Percentiles rank a stretch among this genome's conserved stretches.
Evolutionary conservation across 2,888 invertebrate species (phyloP).

Genomic region (Drosophila cracens): DNA sequence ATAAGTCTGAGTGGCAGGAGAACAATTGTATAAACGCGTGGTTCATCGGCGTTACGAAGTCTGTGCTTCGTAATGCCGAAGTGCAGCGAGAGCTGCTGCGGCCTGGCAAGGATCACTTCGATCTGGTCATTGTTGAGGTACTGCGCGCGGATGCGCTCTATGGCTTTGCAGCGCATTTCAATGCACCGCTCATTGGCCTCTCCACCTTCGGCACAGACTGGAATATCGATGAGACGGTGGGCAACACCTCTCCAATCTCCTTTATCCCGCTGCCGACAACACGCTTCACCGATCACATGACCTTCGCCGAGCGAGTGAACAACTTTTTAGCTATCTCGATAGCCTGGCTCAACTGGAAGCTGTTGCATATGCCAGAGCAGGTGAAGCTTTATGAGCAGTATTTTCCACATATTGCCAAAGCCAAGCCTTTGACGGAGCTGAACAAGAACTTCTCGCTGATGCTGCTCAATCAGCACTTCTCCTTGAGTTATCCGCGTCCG

Average conservation of each 20-base stretch:
- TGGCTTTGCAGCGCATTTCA: slow-evolving; percentile 78
- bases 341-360: slow-evolving; percentile 64
- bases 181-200: slow-evolving; percentile 79
- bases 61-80: slow-evolving; percentile 46
- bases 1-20: neutral
- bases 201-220: slow-evolving; percentile 77
- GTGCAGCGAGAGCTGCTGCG: slow-evolving; percentile 67
- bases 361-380: slow-evolving; percentile 68
- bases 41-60: slow-evolving; percentile 32
- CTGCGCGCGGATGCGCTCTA: slow-evolving; percentile 82
- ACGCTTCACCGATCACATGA: slow-evolving; percentile 83
- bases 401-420: slow-evolving; percentile 59
- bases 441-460: slow-evolving; percentile 77
- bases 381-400: slow-evolving; percentile 54
- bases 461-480: slow-evolving; percentile 82
- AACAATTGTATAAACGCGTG: slow-evolving; percentile 35
- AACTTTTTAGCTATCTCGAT: slow-evolving; percentile 73
- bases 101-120: slow-evolving; percentile 77
- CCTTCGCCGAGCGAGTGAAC: slow-evolving; percentile 74
- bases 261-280: slow-evolving; percentile 71
- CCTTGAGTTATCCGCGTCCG: slow-evolving; percentile 79
- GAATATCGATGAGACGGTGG: slow-evolving; percentile 75
- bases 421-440: slow-evolving; percentile 60
- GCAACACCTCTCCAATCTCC: slow-evolving; percentile 80
- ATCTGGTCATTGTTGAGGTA: slow-evolving; percentile 81